Percentiles rank a stretch among this genome's conserved stretches.
These are phyloP conservation scores for Notodonta ziczac DNA, from an alignment of 2,888 invertebrate species.

Conservation along the genomic window DNA sequence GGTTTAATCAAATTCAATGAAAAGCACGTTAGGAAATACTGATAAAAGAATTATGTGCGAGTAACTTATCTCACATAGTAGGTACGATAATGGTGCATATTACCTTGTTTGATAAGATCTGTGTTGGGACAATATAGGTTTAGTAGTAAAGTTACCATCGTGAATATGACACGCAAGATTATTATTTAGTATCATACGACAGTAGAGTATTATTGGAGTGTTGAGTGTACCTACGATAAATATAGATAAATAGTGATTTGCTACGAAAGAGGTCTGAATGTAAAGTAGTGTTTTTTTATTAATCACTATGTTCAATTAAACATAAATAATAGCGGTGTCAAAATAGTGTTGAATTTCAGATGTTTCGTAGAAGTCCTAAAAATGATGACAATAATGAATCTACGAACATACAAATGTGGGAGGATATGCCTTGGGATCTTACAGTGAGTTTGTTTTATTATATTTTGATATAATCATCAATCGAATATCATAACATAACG, in stretches of 20 bases:
- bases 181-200: not conserved
- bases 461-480: too few relatives aligned
- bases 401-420: constrained; percentile 59
- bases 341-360: constrained; percentile 47
- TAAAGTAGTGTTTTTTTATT: not conserved
- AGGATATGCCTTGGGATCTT: constrained; percentile 23
- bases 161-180: not conserved
- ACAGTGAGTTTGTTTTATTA: not conserved
- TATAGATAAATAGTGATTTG: too few relatives aligned
- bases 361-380: constrained; percentile 66
- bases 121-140: constrained; percentile 13
- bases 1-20: constrained; percentile 1
- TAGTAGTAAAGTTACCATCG: constrained; percentile 6
- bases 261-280: not conserved
- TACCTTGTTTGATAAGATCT: constrained; percentile 26
- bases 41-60: constrained; percentile 20
- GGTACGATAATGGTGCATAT: constrained; percentile 13
- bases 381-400: constrained; percentile 57
- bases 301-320: not conserved
- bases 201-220: not conserved
- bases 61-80: constrained; percentile 13
- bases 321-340: constrained; percentile 34
- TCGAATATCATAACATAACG: too few relatives aligned
- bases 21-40: constrained; percentile 17
- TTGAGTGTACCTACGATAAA: not conserved